These are phyloP conservation scores for Catalaphyllia jardinei DNA, from an alignment of 64 coral and sea anemone species.

Conservation along the genomic window DNA sequence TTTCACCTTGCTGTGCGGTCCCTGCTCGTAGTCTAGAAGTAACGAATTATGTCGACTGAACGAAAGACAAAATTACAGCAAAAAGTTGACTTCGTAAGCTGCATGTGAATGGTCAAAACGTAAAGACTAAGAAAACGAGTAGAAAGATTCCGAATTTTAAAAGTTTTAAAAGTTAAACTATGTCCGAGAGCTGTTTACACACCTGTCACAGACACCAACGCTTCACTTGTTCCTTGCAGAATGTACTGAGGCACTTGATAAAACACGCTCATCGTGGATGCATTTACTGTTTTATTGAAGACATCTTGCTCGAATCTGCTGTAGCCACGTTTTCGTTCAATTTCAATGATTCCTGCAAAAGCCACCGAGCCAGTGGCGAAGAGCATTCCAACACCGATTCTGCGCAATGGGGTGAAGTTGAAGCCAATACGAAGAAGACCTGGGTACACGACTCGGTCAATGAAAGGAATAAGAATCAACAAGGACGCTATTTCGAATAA, in stretches of 20 bases:
- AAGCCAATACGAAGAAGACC: constrained; percentile 43
- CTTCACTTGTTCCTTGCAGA: constrained; percentile 63
- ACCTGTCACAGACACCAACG: constrained; percentile 46
- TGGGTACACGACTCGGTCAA: constrained; percentile 79
- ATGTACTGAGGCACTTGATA: constrained; percentile 80
- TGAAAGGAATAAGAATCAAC: constrained; percentile 68
- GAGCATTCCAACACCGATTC: constrained; percentile 76
- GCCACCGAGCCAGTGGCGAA: constrained; percentile 68
- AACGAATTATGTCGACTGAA: too few relatives aligned
- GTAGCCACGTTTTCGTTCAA: constrained; percentile 32
- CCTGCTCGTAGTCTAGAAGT: too few relatives aligned
- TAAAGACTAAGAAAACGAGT: too few relatives aligned
- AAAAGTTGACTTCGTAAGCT: too few relatives aligned
- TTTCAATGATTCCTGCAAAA: constrained; percentile 71
- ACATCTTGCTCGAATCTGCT: not conserved
- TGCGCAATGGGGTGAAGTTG: constrained; percentile 65
- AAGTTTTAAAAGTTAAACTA: too few relatives aligned
- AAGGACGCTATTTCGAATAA: constrained; percentile 38
- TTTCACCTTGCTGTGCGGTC: too few relatives aligned
- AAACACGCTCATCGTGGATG: constrained; percentile 64
- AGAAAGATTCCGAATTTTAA: too few relatives aligned
- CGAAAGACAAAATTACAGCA: too few relatives aligned
- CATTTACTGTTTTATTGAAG: constrained; percentile 30
- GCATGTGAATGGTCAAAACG: too few relatives aligned
- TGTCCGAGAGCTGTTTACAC: not conserved